A percentile compares a stretch with the other conserved stretches of the same genome.
Evolutionary conservation across 2,888 invertebrate genomes (phyloP).

Genomic region (Pyrocoelia pectoralis): DNA sequence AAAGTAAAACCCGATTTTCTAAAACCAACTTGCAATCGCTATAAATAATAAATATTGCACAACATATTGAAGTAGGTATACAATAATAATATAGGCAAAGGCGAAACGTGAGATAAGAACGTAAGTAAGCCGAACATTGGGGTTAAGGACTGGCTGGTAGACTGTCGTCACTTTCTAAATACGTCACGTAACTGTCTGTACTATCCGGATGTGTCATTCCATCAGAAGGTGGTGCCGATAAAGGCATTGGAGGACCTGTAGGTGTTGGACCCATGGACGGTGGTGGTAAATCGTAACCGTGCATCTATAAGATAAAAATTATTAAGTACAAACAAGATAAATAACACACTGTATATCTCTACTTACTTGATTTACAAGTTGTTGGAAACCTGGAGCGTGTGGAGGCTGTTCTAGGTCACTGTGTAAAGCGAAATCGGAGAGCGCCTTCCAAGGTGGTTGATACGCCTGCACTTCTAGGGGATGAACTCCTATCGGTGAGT

Average conservation of each 20-base stretch:
- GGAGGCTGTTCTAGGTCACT: constrained; percentile 89
- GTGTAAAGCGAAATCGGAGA: constrained; percentile 94
- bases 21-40: not conserved
- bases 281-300: constrained; percentile 80
- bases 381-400: constrained; percentile 92
- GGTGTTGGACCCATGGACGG: constrained; percentile 63
- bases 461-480: constrained; percentile 91
- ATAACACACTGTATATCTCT: not conserved
- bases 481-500: constrained; percentile 85
- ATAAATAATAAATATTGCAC: constrained; percentile 32
- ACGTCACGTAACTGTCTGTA: constrained; percentile 90
- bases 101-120: constrained; percentile 33
- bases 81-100: constrained; percentile 31
- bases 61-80: constrained; percentile 13
- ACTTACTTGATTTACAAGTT: constrained; percentile 90
- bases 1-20: not conserved
- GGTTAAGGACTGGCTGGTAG: constrained; percentile 77
- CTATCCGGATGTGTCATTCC: constrained; percentile 80
- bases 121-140: constrained; percentile 19
- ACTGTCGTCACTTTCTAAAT: constrained; percentile 89
- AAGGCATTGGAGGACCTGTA: constrained; percentile 59
- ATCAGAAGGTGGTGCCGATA: constrained; percentile 68
- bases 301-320: constrained; percentile 72
- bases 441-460: constrained; percentile 97
- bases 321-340: not conserved